These are phyloP conservation scores for Coptodon rendalli DNA, from an alignment of 2,113 vertebrate genomes.

Conservation along the genomic window DNA sequence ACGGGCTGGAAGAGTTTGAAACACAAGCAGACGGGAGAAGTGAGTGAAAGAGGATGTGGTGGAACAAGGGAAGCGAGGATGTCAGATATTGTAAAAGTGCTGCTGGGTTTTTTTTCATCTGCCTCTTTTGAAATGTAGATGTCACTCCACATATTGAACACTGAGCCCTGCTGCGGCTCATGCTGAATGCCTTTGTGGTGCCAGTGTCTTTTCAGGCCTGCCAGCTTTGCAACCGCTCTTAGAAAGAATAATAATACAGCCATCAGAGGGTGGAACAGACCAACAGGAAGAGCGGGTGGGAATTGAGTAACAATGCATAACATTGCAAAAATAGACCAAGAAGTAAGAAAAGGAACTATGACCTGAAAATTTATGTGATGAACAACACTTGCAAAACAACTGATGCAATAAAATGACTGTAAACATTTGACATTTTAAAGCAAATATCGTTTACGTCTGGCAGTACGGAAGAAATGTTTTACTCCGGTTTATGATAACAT, in stretches of 20 bases:
- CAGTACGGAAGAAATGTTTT: background rate
- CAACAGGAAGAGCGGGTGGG: constrained; percentile 15
- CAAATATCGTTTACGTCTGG: accelerated
- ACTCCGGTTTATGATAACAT: background rate
- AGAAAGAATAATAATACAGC: background rate
- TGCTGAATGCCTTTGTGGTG: background rate
- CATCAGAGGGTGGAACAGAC: background rate
- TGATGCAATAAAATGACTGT: background rate
- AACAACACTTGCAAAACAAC: background rate
- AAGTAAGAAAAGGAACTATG: constrained; percentile 11
- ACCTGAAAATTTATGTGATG: background rate
- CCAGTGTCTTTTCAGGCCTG: background rate
- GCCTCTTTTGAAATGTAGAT: constrained; percentile 41
- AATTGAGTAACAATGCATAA: background rate
- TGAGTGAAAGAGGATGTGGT: constrained; percentile 21
- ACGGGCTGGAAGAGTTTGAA: accelerated
- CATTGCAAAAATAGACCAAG: background rate
- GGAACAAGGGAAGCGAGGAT: background rate
- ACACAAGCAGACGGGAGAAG: background rate
- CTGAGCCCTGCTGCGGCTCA: background rate
- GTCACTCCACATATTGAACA: background rate
- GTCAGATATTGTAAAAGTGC: background rate
- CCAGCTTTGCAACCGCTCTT: background rate
- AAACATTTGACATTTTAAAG: background rate
- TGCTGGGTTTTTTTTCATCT: background rate